Evolutionary conservation across 2,797 vertebrate genomes (phyloP).

Genomic region (Enteromius anoplus): DNA sequence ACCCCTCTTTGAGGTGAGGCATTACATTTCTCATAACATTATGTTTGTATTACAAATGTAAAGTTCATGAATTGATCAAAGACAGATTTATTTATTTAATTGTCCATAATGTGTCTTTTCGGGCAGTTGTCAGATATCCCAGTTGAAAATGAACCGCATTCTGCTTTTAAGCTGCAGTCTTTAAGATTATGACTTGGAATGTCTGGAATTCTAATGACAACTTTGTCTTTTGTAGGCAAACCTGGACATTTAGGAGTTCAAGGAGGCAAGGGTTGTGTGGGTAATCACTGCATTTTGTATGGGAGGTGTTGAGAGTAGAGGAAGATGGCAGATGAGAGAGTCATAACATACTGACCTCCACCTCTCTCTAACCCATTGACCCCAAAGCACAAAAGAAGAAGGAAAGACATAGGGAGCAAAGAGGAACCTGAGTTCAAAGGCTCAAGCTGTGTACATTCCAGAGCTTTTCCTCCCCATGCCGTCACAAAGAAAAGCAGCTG

Average conservation of each 20-base stretch:
- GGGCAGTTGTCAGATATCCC: conserved; percentile 1
- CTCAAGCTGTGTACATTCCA: conserved; percentile 61
- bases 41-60: not conserved
- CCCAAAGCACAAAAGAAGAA: conserved; percentile 41
- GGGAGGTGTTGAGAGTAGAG: conserved; percentile 48
- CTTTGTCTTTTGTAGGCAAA: conserved; percentile 57
- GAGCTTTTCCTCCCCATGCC: conserved; percentile 55
- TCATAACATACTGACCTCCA: conserved; percentile 50
- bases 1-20: conserved; percentile 78
- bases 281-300: conserved; percentile 48
- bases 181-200: conserved; percentile 45
- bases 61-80: not conserved
- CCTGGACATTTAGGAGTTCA: conserved; percentile 57
- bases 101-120: not conserved
- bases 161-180: conserved; percentile 26
- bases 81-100: not conserved
- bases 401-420: conserved; percentile 55
- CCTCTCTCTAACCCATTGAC: conserved; percentile 42
- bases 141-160: conserved; percentile 15
- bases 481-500: conserved; percentile 58
- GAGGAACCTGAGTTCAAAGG: conserved; percentile 58
- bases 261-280: conserved; percentile 44
- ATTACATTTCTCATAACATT: not conserved
- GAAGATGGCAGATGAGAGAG: conserved; percentile 53
- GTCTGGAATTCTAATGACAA: conserved; percentile 58